These are phyloP conservation scores for Notechis scutatus DNA, from an alignment of 2,113 vertebrate species.

Conservation along the genomic window DNA sequence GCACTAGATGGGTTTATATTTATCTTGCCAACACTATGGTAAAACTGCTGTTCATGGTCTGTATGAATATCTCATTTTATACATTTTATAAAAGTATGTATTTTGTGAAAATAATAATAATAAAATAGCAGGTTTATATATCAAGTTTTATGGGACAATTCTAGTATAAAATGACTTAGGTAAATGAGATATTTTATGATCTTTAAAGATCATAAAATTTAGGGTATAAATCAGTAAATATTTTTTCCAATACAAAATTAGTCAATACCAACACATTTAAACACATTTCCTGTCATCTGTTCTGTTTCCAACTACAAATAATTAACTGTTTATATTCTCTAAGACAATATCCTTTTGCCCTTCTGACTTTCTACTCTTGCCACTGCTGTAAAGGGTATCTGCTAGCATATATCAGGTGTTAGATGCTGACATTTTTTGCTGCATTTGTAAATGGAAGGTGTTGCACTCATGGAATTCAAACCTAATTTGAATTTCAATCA, in stretches of 20 bases:
- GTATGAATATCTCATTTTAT: not conserved
- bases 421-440: not conserved
- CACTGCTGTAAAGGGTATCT: constrained; percentile 26
- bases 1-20: not conserved
- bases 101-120: not conserved
- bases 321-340: constrained; percentile 64
- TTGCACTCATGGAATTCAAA: constrained; percentile 40
- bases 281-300: constrained; percentile 54
- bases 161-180: not conserved
- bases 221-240: not conserved
- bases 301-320: constrained; percentile 52
- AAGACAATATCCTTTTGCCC: constrained; percentile 55
- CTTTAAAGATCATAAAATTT: constrained; percentile 5
- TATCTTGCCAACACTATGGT: not conserved
- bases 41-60: not conserved
- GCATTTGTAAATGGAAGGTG: constrained; percentile 20
- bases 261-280: constrained; percentile 57
- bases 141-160: not conserved
- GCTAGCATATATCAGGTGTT: constrained; percentile 14
- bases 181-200: constrained; percentile 5
- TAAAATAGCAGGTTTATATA: not conserved
- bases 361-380: not conserved
- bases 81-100: not conserved
- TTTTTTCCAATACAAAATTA: constrained; percentile 38
- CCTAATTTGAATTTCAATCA: constrained; percentile 48